Evolutionary conservation across 2,888 invertebrate species (phyloP).

Genomic region (Criorhina ranunculi): DNA sequence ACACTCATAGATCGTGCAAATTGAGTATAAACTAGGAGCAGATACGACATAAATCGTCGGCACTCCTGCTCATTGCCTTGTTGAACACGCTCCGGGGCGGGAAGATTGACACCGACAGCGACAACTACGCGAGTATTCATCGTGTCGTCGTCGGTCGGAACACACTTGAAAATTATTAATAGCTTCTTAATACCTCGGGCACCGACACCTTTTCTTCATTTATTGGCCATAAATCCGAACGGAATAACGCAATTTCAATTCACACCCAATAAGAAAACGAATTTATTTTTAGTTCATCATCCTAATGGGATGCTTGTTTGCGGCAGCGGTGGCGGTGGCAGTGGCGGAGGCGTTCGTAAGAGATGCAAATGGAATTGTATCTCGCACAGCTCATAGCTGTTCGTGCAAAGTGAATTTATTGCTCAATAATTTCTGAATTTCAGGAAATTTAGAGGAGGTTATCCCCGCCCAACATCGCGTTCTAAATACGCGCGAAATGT

Average conservation of each 20-base stretch:
- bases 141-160: conserved; percentile 8
- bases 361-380: conserved; percentile 28
- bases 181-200: conserved; percentile 65
- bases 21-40: conserved; percentile 59
- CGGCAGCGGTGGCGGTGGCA: neutral
- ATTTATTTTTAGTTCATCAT: conserved; percentile 55
- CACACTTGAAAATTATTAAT: conserved; percentile 65
- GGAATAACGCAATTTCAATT: conserved; percentile 61
- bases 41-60: conserved; percentile 66
- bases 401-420: conserved; percentile 25
- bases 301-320: conserved; percentile 29
- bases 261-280: conserved; percentile 67
- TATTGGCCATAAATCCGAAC: conserved; percentile 62
- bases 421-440: conserved; percentile 23
- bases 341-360: neutral
- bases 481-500: conserved; percentile 28
- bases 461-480: neutral
- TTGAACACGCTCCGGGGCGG: conserved; percentile 46
- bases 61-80: conserved; percentile 51
- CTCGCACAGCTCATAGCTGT: neutral
- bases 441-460: neutral
- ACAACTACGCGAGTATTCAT: conserved; percentile 30
- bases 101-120: conserved; percentile 3
- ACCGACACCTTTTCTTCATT: conserved; percentile 53
- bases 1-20: conserved; percentile 53